These are phyloP conservation scores for Bombus polaris DNA, from an alignment of 1,140 invertebrate species.

Conservation along the genomic window DNA sequence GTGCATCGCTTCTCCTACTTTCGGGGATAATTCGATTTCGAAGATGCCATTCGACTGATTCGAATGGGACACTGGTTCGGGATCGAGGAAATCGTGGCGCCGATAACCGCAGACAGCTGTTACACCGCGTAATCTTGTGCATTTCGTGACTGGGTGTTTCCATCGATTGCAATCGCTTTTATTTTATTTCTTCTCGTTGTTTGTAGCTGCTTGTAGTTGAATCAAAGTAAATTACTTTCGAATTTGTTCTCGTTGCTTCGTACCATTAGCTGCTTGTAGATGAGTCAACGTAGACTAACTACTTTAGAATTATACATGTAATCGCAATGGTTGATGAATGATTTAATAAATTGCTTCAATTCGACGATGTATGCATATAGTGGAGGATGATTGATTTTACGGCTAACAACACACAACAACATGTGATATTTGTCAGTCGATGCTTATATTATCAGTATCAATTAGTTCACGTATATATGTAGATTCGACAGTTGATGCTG, in stretches of 20 bases:
- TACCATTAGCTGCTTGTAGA: too few relatives aligned
- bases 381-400: neutral
- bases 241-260: neutral
- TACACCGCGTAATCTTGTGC: slow-evolving; percentile 7
- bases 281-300: too few relatives aligned
- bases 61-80: too few relatives aligned
- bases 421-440: neutral
- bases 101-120: slow-evolving; percentile 42
- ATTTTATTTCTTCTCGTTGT: too few relatives aligned
- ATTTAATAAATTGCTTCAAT: neutral
- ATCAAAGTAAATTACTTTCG: neutral
- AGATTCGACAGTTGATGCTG: neutral
- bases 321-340: neutral
- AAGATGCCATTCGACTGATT: neutral
- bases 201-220: neutral
- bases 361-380: neutral
- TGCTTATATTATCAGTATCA: neutral
- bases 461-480: too few relatives aligned
- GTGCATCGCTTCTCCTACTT: neutral
- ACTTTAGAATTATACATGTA: neutral
- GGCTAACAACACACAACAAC: neutral
- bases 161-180: neutral
- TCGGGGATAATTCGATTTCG: neutral
- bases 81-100: neutral
- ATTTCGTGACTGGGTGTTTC: neutral